A percentile compares a stretch with the other conserved stretches of the same genome.
These are phyloP conservation scores for Zapus hudsonius DNA, from an alignment of 2,113 vertebrate species.

Conservation along the genomic window DNA sequence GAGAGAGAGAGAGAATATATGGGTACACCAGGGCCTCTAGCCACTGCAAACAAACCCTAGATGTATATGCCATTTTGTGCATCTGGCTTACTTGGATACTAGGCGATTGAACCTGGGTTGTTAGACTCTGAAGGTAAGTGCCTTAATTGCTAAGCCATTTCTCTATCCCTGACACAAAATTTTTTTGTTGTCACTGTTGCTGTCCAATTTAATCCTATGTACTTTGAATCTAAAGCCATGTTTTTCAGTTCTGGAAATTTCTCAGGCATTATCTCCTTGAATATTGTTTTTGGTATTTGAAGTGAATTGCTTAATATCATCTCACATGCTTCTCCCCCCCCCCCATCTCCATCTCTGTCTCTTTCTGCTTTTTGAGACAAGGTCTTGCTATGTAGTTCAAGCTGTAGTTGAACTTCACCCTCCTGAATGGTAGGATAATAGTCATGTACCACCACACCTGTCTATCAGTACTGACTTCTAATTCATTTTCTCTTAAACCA, in stretches of 20 bases:
- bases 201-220: not conserved
- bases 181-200: not conserved
- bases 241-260: slow-evolving; percentile 21
- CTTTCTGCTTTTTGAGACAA: not conserved
- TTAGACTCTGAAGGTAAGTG: too few species aligned
- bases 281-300: not conserved
- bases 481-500: not conserved
- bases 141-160: too few species aligned
- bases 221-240: not conserved
- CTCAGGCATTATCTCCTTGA: not conserved
- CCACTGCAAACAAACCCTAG: too few species aligned
- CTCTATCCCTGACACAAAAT: too few species aligned
- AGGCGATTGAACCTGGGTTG: too few species aligned
- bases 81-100: too few species aligned
- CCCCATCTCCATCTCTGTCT: too few species aligned
- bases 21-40: too few species aligned
- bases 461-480: not conserved
- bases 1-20: too few species aligned
- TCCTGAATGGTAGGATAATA: not conserved
- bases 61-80: too few species aligned
- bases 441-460: not conserved
- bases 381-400: not conserved
- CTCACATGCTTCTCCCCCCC: too few species aligned
- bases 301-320: not conserved
- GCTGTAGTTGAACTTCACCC: not conserved